These are phyloP conservation scores for Cataglyphis rosenhaueri DNA, from an alignment of 2,888 invertebrate genomes.

Conservation along the genomic window DNA sequence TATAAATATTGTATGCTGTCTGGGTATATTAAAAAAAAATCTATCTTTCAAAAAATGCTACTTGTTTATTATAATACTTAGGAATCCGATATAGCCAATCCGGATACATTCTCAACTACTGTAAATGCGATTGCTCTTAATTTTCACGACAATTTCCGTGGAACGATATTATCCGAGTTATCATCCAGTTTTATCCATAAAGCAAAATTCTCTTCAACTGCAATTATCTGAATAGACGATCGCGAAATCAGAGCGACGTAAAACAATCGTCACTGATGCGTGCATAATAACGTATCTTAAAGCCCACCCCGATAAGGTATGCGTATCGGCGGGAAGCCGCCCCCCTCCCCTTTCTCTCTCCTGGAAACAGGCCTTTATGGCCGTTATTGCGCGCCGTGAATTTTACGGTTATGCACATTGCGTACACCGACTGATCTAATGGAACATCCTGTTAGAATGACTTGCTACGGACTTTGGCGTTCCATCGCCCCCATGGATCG, in stretches of 20 bases:
- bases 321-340: slow-evolving; percentile 11
- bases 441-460: slow-evolving; percentile 24
- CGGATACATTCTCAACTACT: not conserved
- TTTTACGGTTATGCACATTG: slow-evolving; percentile 52
- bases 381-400: slow-evolving; percentile 33
- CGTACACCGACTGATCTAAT: slow-evolving; percentile 27
- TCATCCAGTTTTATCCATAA: not conserved
- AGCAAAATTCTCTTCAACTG: slow-evolving; percentile 27
- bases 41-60: not conserved
- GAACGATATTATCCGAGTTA: not conserved
- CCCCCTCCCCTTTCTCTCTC: not conserved
- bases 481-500: not conserved
- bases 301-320: slow-evolving; percentile 33
- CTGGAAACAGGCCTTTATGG: slow-evolving; percentile 26
- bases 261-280: slow-evolving; percentile 24
- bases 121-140: not conserved
- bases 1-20: too few relatives aligned
- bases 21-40: too few relatives aligned
- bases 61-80: not conserved
- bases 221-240: not conserved
- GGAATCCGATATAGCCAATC: not conserved
- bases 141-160: not conserved
- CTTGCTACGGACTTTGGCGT: not conserved
- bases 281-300: slow-evolving; percentile 33
- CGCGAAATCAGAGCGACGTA: slow-evolving; percentile 37